Base-by-base conservation (phyloP, 2,797 vertebrate genomes). In the Leptodactylus fallax region DNA sequence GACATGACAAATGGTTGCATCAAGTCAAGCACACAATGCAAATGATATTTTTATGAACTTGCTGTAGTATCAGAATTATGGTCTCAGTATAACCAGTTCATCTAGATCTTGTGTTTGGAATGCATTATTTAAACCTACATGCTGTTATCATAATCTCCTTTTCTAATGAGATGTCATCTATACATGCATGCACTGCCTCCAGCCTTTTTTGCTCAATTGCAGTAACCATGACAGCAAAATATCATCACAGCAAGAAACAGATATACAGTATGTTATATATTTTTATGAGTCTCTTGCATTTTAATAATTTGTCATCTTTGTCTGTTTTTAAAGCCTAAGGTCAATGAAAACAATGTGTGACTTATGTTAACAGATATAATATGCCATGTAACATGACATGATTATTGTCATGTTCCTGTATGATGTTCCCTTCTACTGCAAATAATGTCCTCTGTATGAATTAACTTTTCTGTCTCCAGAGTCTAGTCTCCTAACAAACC, bases 81-180 rank as follows among this genome's bases (percentile, higher is more conserved):
- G 55, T 74, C 47, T 80, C 23, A 47, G 76, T 63, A 72, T 72
- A 27, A 88, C 14, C 82, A 85, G 53, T 80, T 56, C 49, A 60
- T 71, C 77, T 80, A 25, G 65, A 76, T 85, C 83, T 80, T 74
- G 55, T 63, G 56, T 81, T 53, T n/a, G 65, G 76, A 25, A 67
- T 88, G 67, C 77, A 88, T 85, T 88, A 88, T 88, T 88, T 88
- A 88, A 85, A 85, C 76, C 87, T 85, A 85, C 87, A 88, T 88
- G 77, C 83, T 88, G 87, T 85, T 88, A 81, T 81, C 83, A 76
- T 85, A 88, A 88, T 88, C 87, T 88, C 65, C 83, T 83, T 88
- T 85, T 81, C 67, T 85, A 88, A 88, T 88, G 87, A 88, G 83
- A 81, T 85, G 78, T 71, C 67, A 88, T 88, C 83, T 85, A 77